Percentiles rank a stretch among this genome's conserved stretches.
Evolutionary conservation across 2,888 invertebrate species (phyloP).

Genomic region (Clostera curtula): DNA sequence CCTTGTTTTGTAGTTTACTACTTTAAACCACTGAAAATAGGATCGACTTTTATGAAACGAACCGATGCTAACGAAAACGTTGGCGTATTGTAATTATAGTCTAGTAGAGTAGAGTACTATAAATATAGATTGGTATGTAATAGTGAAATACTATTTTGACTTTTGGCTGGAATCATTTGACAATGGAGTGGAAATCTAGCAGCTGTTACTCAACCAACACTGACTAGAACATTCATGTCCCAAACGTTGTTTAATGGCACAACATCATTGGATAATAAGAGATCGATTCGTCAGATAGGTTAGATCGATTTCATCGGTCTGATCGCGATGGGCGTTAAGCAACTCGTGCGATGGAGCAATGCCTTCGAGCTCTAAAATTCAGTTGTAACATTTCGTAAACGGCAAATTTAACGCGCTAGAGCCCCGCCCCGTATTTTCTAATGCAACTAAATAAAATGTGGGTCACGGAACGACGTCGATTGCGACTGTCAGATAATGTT

Average conservation of each 20-base stretch:
- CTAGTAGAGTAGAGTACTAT: too few relatives aligned
- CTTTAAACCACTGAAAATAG: conserved; percentile 21
- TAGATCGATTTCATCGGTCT: conserved; percentile 42
- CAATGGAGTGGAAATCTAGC: neutral
- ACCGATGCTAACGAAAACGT: conserved; percentile 4
- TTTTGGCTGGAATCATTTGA: neutral
- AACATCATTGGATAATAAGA: conserved; percentile 16
- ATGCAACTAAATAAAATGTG: conserved; percentile 64
- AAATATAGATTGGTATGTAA: neutral
- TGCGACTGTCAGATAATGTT: conserved; percentile 25
- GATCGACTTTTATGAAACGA: conserved; percentile 9
- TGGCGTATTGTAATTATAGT: conserved; percentile 18
- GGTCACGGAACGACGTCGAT: conserved; percentile 51
- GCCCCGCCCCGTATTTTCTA: conserved; percentile 64
- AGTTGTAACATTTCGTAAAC: conserved; percentile 71
- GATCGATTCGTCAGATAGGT: conserved; percentile 23
- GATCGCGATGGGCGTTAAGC: conserved; percentile 56
- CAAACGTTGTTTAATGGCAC: conserved; percentile 2
- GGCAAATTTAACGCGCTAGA: conserved; percentile 65
- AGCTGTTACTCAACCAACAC: neutral
- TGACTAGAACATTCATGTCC: neutral
- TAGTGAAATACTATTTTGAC: neutral
- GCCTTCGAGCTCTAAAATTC: conserved; percentile 62
- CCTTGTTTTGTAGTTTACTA: conserved; percentile 14
- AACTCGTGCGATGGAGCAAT: conserved; percentile 61